Base-by-base conservation (phyloP, 2,888 invertebrate genomes). In the Polymixis flavicincta region DNA sequence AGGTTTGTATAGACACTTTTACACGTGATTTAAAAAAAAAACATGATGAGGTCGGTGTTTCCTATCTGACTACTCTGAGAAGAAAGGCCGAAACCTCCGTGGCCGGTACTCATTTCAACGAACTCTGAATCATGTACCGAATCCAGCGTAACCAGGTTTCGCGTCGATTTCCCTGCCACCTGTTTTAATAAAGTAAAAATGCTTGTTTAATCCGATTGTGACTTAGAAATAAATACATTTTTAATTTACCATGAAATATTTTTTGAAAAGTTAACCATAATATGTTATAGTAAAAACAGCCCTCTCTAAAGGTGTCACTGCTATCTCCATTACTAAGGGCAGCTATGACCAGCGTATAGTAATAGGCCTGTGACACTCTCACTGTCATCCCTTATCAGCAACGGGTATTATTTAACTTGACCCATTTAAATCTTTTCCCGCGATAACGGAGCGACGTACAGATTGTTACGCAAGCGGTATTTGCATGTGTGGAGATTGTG, bases 371-470 rank as follows among this genome's bases (percentile, higher is more conserved):
- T 74, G 50, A 37, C 67, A 59, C 19, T 63, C 11, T 37, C 42
- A 52, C 65, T 80, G 76, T 83, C 81, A 55, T 37, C 25, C 14
- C 64, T 61, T 73, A 71, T 72, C 72, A 71, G 65, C 72, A 42
- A 57, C 68, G 74, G 28, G 61, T 61, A 67, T 72, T 67, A 60
- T 80, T 73, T 80, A 85, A 88, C 85, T 86, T 88, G 89, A 90
- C 89, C 86, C 77, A 84, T 70, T 84, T 83, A 71, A 85, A 86
- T 87, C 85, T 80, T 84, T 71, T 68, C 57, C 54, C n/a, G 64
- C 17, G 83, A 87, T 85, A 85, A 76, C 72, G 1, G 28, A 0
- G 32, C 69, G 57, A 50, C 50, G 19, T 19, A 52, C 13, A n/a
- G 50, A 71, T 54, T 60, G 67, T 82, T 72, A 74, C 32, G 50